Evolutionary conservation across 37 sponge, comb jelly and placozoan genomes (phyloP).

Genomic region (Ephydatia muelleri): DNA sequence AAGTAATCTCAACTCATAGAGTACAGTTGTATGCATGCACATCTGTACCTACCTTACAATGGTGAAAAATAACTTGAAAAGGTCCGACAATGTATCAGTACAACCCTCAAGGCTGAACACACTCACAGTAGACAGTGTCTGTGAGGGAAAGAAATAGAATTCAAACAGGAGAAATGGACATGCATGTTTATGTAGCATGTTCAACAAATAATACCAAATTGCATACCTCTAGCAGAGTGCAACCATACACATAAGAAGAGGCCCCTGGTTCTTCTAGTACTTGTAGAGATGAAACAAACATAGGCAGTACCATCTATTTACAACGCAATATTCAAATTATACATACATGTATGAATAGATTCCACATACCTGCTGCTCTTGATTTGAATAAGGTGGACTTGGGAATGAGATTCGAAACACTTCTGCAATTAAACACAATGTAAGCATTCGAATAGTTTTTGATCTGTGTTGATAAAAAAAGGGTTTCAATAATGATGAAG

Average conservation of each 20-base stretch:
- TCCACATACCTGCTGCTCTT: slow-evolving; percentile 58
- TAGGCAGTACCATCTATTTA: slow-evolving; percentile 75
- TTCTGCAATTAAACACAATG: slow-evolving; percentile 72
- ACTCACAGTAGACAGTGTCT: slow-evolving; percentile 62
- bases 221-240: neutral
- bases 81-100: slow-evolving; percentile 54
- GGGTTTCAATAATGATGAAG: slow-evolving; percentile 23
- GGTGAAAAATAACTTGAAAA: slow-evolving; percentile 77
- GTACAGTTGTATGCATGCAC: no score
- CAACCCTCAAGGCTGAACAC: slow-evolving; percentile 69
- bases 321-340: no score
- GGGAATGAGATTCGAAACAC: slow-evolving; percentile 82
- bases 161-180: no score
- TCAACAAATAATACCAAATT: neutral
- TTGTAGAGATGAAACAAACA: slow-evolving; percentile 79
- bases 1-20: slow-evolving; percentile 4
- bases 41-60: slow-evolving; percentile 48
- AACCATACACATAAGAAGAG: slow-evolving; percentile 8
- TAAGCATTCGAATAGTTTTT: slow-evolving; percentile 61
- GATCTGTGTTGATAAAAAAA: slow-evolving; percentile 47
- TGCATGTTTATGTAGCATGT: no score
- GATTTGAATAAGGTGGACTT: slow-evolving; percentile 79
- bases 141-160: neutral
- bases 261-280: slow-evolving; percentile 64
- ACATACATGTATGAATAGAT: no score